Base-by-base conservation (phyloP, 2,113 vertebrate genomes). In the Tenebrosternarchus preto region DNA sequence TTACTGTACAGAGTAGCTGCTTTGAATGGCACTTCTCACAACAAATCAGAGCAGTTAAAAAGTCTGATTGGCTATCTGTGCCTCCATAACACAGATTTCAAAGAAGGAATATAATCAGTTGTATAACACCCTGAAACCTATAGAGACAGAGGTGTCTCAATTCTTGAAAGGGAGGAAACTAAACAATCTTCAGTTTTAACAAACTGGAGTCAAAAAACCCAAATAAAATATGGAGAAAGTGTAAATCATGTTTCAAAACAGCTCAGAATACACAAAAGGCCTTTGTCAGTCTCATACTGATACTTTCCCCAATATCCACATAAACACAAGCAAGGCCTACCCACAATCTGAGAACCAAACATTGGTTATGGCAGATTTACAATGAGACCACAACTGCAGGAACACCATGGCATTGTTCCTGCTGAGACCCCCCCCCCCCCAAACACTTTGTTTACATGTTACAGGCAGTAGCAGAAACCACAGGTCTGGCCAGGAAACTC, bases 361-460 rank as follows among this genome's bases (percentile, higher is more conserved):
- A 66, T 64, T 76, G 56, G 73, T 75, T 27, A 50, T 29, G 59
- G 73, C 57, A 17, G 57, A 39, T 17, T 25, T 50, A 25, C 56
- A 76, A 36, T 19, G 61, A 46, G 31, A 68, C 55, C 50, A 46
- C 53, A 67, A 73, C 59, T 56, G 2, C 61, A 60, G 69, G 56
- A 67, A 67, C 53, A 50, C 76, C 64, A 46, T 22, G 6, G n/a
- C 36, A 53, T 74, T 73, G 76, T 67, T 78, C 5, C 50, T 50
- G 53, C 17, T 29, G 24, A 27, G 17, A 29, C 31, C 70, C 57
- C 61, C 43, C 31, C 70, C 57, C 61, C 59, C 64, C 19, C 33
- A 66, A 24, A 20, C 31, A 24, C 24, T 66, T 33, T 77, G 59
- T 77, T 82, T 82, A 82, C 68, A 72, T 77, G 74, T 33, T 59